Conservation (phyloP, 2,113 vertebrate genomes). For the Eulacestoma nigropectus region DNA sequence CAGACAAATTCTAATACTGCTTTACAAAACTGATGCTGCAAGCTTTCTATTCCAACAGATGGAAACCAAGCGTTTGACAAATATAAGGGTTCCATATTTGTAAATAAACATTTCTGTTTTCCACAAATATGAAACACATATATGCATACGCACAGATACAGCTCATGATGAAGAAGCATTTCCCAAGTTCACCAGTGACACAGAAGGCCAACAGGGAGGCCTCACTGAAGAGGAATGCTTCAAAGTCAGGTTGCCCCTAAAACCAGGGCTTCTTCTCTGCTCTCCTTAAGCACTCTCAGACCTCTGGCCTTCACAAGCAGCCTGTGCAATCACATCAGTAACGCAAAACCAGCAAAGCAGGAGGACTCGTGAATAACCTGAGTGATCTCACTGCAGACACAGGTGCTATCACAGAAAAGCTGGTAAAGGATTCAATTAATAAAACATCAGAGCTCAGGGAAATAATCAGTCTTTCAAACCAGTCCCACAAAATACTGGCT, state of each 20-base stretch:
- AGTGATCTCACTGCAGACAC: not conserved
- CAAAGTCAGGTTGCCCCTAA: not conserved
- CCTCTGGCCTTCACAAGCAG: not conserved
- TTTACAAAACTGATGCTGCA: not conserved
- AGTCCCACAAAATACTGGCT: not conserved
- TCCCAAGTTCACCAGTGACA: not conserved
- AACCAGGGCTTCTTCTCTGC: not conserved
- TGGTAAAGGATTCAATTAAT: not conserved
- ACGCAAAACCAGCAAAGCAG: not conserved
- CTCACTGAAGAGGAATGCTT: not conserved
- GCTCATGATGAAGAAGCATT: not conserved
- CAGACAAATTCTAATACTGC: not conserved
- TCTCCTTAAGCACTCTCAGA: not conserved
- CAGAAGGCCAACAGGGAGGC: not conserved
- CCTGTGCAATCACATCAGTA: not conserved
- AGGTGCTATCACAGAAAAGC: not conserved
- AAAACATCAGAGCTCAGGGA: not conserved
- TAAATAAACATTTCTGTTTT: not conserved
- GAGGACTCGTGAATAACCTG: not conserved
- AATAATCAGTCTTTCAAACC: not conserved
- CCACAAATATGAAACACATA: not conserved
- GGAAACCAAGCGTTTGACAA: not conserved
- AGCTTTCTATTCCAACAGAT: not conserved
- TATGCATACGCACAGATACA: not conserved
- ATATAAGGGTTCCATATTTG: not conserved